Conservation (phyloP, 2,113 vertebrate species). For the Ctenodactylus gundi region DNA sequence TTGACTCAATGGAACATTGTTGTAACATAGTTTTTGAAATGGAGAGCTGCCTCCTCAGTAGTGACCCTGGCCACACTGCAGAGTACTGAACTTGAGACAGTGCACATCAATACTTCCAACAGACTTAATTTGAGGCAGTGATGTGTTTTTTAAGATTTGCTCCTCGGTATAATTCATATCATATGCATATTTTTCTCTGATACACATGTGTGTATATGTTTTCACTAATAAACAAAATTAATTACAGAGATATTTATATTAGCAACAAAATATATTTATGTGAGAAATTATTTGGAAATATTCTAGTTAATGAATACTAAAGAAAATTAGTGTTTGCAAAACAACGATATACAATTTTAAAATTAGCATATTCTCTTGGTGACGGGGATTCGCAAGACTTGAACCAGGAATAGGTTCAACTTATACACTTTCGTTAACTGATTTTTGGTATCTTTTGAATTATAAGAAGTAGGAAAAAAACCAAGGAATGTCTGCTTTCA, state of each 20-base stretch:
- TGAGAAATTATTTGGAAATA: background rate
- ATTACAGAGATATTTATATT: background rate
- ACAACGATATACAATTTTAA: background rate
- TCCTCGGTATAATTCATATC: background rate
- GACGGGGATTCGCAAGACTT: background rate
- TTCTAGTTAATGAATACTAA: background rate
- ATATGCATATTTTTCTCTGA: background rate
- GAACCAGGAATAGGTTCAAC: background rate
- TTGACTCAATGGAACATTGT: background rate
- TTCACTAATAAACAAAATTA: background rate
- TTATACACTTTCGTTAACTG: background rate
- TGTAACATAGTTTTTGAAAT: background rate
- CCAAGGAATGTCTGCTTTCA: background rate
- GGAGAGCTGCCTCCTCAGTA: background rate
- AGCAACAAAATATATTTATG: background rate
- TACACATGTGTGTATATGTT: background rate
- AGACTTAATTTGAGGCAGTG: background rate
- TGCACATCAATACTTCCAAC: background rate
- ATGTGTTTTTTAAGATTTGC: background rate
- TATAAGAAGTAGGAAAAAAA: background rate
- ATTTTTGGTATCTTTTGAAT: background rate
- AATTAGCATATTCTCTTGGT: too few relatives aligned
- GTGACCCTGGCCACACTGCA: too few relatives aligned
- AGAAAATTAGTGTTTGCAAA: background rate
- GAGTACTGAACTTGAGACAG: background rate